Evolutionary conservation across 2,113 vertebrate genomes (phyloP).

Genomic region (Meriones unguiculatus): DNA sequence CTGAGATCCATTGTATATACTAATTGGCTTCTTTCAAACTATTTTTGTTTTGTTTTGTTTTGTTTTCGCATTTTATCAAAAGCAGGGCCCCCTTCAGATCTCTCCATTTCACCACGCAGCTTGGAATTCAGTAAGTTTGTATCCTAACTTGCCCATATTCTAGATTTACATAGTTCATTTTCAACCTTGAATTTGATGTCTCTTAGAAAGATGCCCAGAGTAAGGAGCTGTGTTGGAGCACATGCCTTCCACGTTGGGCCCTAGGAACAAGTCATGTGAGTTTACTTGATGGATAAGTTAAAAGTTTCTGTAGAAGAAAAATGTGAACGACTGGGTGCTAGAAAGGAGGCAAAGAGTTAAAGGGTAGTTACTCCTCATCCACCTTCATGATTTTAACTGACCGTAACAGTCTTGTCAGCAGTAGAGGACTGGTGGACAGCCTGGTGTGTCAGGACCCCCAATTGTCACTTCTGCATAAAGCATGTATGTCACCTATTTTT

Average conservation of each 20-base stretch:
- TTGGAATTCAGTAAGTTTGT: constrained; percentile 86
- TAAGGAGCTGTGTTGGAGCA: constrained; percentile 69
- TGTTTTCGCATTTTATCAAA: constrained; percentile 88
- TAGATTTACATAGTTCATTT: constrained; percentile 81
- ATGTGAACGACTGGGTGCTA: constrained; percentile 75
- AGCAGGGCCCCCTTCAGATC: constrained; percentile 87
- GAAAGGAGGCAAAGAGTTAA: constrained; percentile 65
- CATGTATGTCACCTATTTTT: constrained; percentile 84
- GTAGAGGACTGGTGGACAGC: constrained; percentile 75
- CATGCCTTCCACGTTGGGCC: constrained; percentile 52
- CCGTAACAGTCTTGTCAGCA: constrained; percentile 67
- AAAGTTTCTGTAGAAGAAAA: constrained; percentile 75
- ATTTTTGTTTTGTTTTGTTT: constrained; percentile 42
- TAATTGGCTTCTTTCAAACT: constrained; percentile 87
- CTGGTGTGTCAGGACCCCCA: constrained; percentile 73
- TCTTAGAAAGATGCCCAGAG: constrained; percentile 78
- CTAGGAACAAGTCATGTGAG: constrained; percentile 65
- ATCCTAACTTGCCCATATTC: constrained; percentile 79
- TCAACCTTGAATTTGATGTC: constrained; percentile 82
- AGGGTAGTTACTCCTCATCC: constrained; percentile 58
- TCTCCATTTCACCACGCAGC: constrained; percentile 86
- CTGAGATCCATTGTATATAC: constrained; percentile 90
- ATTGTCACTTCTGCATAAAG: constrained; percentile 80
- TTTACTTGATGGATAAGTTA: constrained; percentile 57
- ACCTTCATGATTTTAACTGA: constrained; percentile 69